These are phyloP conservation scores for Chauna torquata DNA, from an alignment of 2,113 vertebrate genomes.

Conservation along the genomic window DNA sequence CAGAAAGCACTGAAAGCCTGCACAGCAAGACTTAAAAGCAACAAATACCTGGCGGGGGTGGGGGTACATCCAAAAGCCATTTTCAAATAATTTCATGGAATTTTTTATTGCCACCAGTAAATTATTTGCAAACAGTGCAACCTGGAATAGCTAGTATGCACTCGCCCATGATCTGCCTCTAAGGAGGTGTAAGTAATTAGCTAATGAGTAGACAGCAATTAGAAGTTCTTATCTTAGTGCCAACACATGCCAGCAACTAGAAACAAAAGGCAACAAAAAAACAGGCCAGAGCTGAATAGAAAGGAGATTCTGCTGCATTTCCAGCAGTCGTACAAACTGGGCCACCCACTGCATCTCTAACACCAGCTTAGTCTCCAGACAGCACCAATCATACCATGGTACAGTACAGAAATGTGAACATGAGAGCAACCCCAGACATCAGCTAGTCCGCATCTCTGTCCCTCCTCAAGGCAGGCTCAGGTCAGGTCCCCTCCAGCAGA, in stretches of 20 bases:
- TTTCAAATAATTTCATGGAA: constrained; percentile 1
- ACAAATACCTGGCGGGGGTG: background rate
- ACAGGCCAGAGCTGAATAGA: background rate
- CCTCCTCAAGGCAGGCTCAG: background rate
- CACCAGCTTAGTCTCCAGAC: background rate
- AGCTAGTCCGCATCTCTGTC: background rate
- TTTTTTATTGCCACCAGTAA: background rate
- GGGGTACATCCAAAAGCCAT: too few relatives aligned
- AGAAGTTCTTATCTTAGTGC: background rate
- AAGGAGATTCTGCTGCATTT: background rate
- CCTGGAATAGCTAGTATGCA: background rate
- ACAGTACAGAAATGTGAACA: background rate
- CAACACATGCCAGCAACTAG: background rate
- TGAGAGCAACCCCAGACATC: background rate
- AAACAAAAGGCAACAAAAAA: background rate
- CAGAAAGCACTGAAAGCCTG: background rate
- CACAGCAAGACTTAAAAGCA: background rate
- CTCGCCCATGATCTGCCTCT: background rate
- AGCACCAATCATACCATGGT: background rate
- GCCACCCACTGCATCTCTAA: background rate
- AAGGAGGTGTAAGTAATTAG: background rate
- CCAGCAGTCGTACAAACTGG: background rate
- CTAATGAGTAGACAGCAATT: constrained; percentile 29
- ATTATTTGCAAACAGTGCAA: background rate
- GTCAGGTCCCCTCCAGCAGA: background rate